A percentile compares a stretch with the other conserved stretches of the same genome.
These are phyloP conservation scores for Chlamydotis undulata DNA, from an alignment of 2,113 vertebrate genomes.

Conservation along the genomic window DNA sequence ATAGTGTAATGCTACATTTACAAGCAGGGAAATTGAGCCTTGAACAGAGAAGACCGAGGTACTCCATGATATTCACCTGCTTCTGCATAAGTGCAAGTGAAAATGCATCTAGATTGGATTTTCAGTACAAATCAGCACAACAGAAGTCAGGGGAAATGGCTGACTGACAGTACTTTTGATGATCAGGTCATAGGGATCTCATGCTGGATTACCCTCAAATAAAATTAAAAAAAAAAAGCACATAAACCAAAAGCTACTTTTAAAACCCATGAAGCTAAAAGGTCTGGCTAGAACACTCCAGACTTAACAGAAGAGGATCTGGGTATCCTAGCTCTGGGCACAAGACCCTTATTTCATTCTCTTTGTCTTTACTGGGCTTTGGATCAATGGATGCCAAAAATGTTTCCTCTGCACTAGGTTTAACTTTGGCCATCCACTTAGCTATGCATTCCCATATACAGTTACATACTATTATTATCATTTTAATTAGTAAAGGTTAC, in stretches of 20 bases:
- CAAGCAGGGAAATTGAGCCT: not conserved
- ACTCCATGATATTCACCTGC: not conserved
- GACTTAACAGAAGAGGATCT: not conserved
- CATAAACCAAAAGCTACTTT: not conserved
- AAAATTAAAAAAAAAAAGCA: not conserved
- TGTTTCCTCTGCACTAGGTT: not conserved
- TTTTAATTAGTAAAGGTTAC: constrained; percentile 2
- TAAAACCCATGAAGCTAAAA: not conserved
- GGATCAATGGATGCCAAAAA: not conserved
- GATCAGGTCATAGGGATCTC: not conserved
- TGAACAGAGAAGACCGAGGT: not conserved
- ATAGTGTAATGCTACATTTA: not conserved
- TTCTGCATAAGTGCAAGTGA: not conserved
- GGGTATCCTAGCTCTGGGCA: not conserved
- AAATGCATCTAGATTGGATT: not conserved
- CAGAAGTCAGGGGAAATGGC: not conserved
- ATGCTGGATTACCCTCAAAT: not conserved
- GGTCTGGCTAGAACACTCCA: not conserved
- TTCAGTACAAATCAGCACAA: not conserved
- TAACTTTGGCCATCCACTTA: not conserved
- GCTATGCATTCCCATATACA: not conserved
- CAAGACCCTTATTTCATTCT: not conserved
- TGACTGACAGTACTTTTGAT: not conserved
- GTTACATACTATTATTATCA: not conserved
- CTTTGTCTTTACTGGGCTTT: not conserved